Base-by-base conservation (phyloP, 2,797 vertebrate genomes). In the Sphaeramia orbicularis region DNA sequence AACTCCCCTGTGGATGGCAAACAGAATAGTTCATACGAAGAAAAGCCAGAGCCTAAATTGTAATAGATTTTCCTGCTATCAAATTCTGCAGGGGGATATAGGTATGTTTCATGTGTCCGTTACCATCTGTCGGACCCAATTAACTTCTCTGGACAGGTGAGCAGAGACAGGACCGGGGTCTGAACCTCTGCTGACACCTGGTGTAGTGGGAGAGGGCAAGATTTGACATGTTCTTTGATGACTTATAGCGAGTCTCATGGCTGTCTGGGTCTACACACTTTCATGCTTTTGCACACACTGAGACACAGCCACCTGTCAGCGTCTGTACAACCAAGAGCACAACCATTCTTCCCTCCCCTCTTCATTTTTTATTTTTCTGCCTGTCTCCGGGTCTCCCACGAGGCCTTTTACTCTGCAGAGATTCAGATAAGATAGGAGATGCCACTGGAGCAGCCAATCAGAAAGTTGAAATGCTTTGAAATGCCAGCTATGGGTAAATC, bases 101-200 rank as follows among this genome's bases (percentile, higher is more conserved):
- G 30, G 30, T 44, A 10, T 73, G 72, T 81, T 85, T 88, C 70
- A 73, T 72, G 83, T 63, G 54, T 80, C 59, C 44, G 52, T 73
- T n/a, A 82, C 83, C 81, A 84, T 86, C 85, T 88, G 81, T 84
- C 87, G 86, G 84, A 87, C 76, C 86, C 86, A 90, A 90, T 90
- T 91, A 90, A 75, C 71, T 81, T 76, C 58, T 57, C 43, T 7
- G 55, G 69, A 65, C 76, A 89, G 89, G 86, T 79, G 78, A 88
- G 80, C 70, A 45, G 75, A 81, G 72, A 36, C 24, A 10, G 44
- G 38, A 69, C 64, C 6, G 43, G 64, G 66, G 52, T 45, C 62
- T 51, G 78, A 85, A 70, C 69, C 82, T 77, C 61, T 1, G 59
- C 55, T 86, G 83, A 84, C 84, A 84, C 74, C 61, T 71, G 15